phyloP scores from a whole-genome alignment of 2,113 vertebrate species.

The Hypocryptadius cinnamomeus region DNA sequence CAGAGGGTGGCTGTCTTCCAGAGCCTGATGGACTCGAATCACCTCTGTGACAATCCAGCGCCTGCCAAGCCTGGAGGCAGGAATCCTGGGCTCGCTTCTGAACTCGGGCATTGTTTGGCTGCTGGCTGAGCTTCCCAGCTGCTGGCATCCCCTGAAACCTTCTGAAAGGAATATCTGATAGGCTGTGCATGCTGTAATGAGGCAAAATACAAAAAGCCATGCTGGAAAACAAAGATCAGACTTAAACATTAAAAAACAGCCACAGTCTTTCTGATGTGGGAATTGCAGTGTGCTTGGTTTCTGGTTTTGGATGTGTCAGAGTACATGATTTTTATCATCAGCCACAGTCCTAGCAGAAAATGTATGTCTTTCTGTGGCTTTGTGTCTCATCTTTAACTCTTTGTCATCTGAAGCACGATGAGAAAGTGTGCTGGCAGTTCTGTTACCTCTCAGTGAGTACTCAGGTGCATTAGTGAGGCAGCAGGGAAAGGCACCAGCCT shows the following conservation, averaged over 20 bases:
- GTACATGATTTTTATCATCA: background rate
- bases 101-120: slow-evolving; percentile 31
- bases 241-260: background rate
- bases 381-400: background rate
- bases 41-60: background rate
- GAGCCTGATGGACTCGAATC: background rate
- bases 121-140: slow-evolving; percentile 41
- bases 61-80: slow-evolving; percentile 50
- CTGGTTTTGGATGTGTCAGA: background rate
- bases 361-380: background rate
- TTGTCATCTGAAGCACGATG: background rate
- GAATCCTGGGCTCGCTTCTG: slow-evolving; percentile 23
- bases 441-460: background rate
- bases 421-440: background rate
- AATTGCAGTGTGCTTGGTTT: background rate
- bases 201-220: slow-evolving; percentile 24
- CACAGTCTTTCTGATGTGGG: background rate
- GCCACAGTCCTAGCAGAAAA: background rate
- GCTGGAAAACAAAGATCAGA: slow-evolving; percentile 43
- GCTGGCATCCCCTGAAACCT: slow-evolving; percentile 11
- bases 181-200: slow-evolving; percentile 13
- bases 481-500: background rate
- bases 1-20: slow-evolving; percentile 39
- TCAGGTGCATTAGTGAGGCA: background rate
- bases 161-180: slow-evolving; percentile 46